Evolutionary conservation across 2,797 vertebrate species (phyloP), one percentile per base, ranked within the genome.

Genomic region (Micrastur ruficollis): DNA sequence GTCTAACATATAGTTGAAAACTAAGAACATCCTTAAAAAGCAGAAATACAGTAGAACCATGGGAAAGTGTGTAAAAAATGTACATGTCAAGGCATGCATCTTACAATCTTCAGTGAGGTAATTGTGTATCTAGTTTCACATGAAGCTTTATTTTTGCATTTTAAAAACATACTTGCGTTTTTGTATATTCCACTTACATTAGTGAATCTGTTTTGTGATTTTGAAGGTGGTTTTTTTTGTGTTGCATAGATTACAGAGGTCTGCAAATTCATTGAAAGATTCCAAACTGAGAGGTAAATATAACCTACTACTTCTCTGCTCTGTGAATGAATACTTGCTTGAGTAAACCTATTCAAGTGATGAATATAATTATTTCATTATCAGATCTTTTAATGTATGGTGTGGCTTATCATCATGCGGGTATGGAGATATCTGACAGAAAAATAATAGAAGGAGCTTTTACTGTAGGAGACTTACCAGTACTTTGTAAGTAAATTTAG

Each of bases 351-450:
- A 49, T 32, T 53, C 76, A 74, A 46, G 18, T 95, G 75, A 83
- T 31, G 46, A 26, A 50, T 86, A 16, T 82, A 40, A 96, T 93
- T 47, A 89, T 97, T 97, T 95, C 18, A 46, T 76, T 95, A 79
- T 90, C 90, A 99, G 99, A 99, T 84, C 97, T 99, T 78, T 95
- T 99, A 91, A 95, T 97, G 56, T 97, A 96, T 87, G 99, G 99
- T 95, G 98, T 99, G 90, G 99, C 98, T 93, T 99, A 98, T 97
- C 99, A 99, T 98, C 99, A 99, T 89, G 99, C 99, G 92, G 99
- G 99, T 46, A 98, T 99, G 97, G 99, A 99, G 63, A 16, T 99
- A 38, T 98, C 99, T 26, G 99, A 99, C 94, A 98, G 99, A 96
- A 99, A 99, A 98, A 47, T 98, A 94, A 97, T 99, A 93, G 99